phyloP scores from a whole-genome alignment of 2,113 vertebrate genomes.

The Psephotus haematonotus region DNA sequence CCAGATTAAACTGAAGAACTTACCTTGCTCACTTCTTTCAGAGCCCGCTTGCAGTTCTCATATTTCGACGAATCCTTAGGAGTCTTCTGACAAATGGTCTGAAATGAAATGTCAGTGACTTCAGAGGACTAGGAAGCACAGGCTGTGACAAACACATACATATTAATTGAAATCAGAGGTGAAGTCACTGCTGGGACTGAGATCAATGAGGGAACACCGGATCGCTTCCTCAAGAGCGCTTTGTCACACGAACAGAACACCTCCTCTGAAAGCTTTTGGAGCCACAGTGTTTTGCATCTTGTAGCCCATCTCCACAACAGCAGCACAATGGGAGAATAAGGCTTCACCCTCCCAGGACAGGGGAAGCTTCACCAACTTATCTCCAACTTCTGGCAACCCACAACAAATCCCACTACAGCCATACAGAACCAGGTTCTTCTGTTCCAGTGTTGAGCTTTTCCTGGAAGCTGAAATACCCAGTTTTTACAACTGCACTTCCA shows the following conservation, averaged over 20 bases:
- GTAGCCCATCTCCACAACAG: not conserved
- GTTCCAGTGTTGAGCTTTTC: not conserved
- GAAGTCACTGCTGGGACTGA: not conserved
- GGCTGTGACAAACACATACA: accelerated
- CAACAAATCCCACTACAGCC: not conserved
- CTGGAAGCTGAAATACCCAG: not conserved
- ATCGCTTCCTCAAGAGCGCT: not conserved
- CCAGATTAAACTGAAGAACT: not conserved
- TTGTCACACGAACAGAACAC: accelerated
- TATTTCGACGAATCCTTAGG: constrained; percentile 85
- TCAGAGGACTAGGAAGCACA: not conserved
- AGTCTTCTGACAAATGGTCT: constrained; percentile 98
- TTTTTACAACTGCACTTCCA: not conserved
- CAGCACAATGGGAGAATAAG: not conserved
- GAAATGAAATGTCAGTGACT: constrained; percentile 40
- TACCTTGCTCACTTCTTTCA: constrained; percentile 96
- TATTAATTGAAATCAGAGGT: not conserved
- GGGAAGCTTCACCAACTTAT: not conserved
- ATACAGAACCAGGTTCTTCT: too few relatives aligned
- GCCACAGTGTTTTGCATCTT: not conserved
- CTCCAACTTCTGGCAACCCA: not conserved
- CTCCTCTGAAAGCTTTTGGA: not conserved
- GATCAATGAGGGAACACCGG: not conserved
- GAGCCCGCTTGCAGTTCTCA: constrained; percentile 85
- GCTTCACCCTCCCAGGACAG: not conserved